Percentiles rank a stretch among this genome's conserved stretches.
These are phyloP conservation scores for Netelia inedita DNA, from an alignment of 2,888 invertebrate genomes.

Conservation along the genomic window DNA sequence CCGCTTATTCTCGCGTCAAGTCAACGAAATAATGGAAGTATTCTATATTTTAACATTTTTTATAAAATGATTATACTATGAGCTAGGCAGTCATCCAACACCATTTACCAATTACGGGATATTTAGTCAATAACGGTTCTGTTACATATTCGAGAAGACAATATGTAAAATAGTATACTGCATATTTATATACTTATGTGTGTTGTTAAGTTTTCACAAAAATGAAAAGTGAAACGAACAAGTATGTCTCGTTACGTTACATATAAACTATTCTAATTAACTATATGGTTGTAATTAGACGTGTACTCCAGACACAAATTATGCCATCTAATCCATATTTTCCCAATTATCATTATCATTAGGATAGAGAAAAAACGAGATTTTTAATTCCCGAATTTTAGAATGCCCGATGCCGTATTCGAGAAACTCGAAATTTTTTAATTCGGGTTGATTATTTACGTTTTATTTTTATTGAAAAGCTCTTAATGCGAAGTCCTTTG, in stretches of 20 bases:
- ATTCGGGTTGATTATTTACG: no score
- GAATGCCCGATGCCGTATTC: no score
- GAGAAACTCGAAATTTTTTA: no score
- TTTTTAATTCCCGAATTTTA: no score
- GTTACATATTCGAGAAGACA: slow-evolving; percentile 49
- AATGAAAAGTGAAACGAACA: slow-evolving; percentile 49
- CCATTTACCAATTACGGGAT: slow-evolving; percentile 79
- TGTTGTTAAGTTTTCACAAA: slow-evolving; percentile 68
- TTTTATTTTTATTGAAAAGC: no score
- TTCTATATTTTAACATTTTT: slow-evolving; percentile 69
- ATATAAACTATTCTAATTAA: slow-evolving; percentile 76
- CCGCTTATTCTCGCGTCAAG: slow-evolving; percentile 47
- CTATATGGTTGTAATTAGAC: slow-evolving; percentile 53
- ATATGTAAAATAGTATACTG: slow-evolving; percentile 33
- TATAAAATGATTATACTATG: slow-evolving; percentile 76
- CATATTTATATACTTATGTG: slow-evolving; percentile 69
- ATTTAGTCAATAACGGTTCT: slow-evolving; percentile 65
- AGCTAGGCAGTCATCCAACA: slow-evolving; percentile 84
- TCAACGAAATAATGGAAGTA: slow-evolving; percentile 74
- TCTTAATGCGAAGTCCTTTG: no score
- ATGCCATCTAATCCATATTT: slow-evolving; percentile 44
- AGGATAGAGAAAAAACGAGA: no score
- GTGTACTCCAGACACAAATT: slow-evolving; percentile 57
- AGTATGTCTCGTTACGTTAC: slow-evolving; percentile 74
- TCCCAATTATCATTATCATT: not conserved